Conservation (phyloP, 2,113 vertebrate genomes). For the Bostrychus sinensis region DNA sequence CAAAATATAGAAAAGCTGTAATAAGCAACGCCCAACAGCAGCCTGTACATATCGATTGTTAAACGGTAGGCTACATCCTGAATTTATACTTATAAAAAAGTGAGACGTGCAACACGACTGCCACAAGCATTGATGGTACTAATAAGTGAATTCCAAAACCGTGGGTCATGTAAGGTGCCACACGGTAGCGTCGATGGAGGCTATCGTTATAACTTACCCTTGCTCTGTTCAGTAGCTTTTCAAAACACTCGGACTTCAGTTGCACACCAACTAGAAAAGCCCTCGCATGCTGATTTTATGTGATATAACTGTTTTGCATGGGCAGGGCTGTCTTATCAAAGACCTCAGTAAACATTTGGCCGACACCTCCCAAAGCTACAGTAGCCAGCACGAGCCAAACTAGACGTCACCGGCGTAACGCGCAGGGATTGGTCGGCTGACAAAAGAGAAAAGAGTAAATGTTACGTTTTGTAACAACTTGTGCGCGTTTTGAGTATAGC, state of each 20-base stretch:
- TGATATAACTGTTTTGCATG: conserved; percentile 15
- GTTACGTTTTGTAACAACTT: conserved; percentile 15
- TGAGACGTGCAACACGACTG: too few species aligned
- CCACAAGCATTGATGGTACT: too few species aligned
- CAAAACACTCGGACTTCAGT: background rate
- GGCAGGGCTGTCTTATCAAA: conserved; percentile 52
- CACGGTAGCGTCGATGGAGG: too few species aligned
- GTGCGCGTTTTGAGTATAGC: background rate
- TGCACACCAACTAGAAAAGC: too few species aligned
- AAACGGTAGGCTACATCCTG: too few species aligned
- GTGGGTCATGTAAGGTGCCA: background rate
- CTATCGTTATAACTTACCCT: too few species aligned
- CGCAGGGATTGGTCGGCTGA: conserved; percentile 23
- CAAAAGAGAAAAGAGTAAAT: too few species aligned
- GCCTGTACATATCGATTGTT: too few species aligned
- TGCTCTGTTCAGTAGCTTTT: background rate
- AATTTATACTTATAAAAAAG: too few species aligned
- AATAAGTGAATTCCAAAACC: too few species aligned
- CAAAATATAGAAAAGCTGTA: too few species aligned
- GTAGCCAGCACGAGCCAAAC: conserved; percentile 1
- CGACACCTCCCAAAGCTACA: conserved; percentile 30
- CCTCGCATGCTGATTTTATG: conserved; percentile 9
- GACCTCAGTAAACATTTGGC: conserved; percentile 9
- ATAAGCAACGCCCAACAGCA: too few species aligned
- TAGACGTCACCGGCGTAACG: conserved; percentile 1